Evolutionary conservation across 2,113 vertebrate species (phyloP).

Genomic region (Eretmodus cyanostictus): DNA sequence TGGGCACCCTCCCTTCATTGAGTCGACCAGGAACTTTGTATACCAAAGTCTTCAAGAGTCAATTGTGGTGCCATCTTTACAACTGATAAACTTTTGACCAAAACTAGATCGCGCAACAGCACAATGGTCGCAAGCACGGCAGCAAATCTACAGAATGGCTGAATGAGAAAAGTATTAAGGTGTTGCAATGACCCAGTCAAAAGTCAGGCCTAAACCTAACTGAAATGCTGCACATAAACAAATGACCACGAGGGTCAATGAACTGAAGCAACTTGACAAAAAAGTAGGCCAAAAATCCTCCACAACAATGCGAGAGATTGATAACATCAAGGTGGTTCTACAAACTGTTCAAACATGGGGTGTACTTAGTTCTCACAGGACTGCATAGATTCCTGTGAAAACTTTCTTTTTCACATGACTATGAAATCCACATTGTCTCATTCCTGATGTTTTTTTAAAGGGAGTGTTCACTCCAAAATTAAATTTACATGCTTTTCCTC

Average conservation of each 20-base stretch:
- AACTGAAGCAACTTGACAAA: not conserved
- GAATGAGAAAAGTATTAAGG: not conserved
- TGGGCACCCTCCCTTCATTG: not conserved
- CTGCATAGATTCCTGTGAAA: not conserved
- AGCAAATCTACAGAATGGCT: not conserved
- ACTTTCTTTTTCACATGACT: not conserved
- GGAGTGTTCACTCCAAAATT: not conserved
- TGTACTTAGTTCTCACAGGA: not conserved
- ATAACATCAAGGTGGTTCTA: not conserved
- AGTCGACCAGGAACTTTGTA: not conserved
- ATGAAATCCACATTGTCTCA: not conserved
- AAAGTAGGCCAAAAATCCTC: not conserved
- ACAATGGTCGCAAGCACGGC: not conserved
- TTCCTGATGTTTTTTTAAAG: not conserved
- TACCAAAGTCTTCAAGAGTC: not conserved
- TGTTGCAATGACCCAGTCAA: not conserved
- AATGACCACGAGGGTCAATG: not conserved
- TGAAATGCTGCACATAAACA: not conserved
- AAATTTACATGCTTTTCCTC: not conserved
- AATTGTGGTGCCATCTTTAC: not conserved
- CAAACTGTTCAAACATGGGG: not conserved
- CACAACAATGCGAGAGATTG: not conserved
- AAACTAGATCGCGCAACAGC: not conserved
- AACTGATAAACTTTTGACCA: not conserved
- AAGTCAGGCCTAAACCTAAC: not conserved